Evolutionary conservation across 1,140 invertebrate genomes (phyloP).

Genomic region (Dufourea novaeangliae): DNA sequence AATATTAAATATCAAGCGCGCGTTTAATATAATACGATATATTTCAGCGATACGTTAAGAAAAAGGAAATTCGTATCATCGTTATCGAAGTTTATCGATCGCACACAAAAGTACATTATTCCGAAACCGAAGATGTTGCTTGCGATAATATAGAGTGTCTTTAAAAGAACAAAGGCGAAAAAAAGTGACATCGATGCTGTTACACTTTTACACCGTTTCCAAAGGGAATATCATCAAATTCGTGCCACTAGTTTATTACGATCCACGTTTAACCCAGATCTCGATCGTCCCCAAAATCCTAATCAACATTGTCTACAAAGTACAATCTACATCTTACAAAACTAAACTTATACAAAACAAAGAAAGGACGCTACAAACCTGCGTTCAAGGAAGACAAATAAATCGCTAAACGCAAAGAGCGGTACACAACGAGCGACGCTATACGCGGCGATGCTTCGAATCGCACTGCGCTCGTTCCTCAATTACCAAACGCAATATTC

Average conservation of each 20-base stretch:
- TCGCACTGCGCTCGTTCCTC: constrained; percentile 39
- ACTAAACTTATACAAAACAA: background rate
- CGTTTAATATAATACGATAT: no score
- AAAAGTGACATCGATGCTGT: no score
- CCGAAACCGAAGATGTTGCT: background rate
- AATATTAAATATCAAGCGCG: no score
- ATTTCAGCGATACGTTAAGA: background rate
- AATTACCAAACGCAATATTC: constrained; percentile 42
- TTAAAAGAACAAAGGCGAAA: no score
- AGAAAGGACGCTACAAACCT: constrained; percentile 12
- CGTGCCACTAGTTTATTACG: no score
- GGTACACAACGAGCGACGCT: background rate
- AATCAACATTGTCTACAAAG: background rate
- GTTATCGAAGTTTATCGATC: background rate
- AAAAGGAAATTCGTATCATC: background rate
- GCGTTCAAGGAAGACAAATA: background rate
- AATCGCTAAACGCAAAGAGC: background rate
- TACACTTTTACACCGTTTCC: no score
- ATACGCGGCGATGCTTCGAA: constrained; percentile 11
- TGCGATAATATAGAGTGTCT: no score
- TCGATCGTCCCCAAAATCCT: no score
- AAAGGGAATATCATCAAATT: no score
- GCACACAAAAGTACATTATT: background rate
- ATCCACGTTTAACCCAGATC: no score
- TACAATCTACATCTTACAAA: background rate